Evolutionary conservation across 2,797 vertebrate genomes (phyloP).

Genomic region (Botia kubotai): DNA sequence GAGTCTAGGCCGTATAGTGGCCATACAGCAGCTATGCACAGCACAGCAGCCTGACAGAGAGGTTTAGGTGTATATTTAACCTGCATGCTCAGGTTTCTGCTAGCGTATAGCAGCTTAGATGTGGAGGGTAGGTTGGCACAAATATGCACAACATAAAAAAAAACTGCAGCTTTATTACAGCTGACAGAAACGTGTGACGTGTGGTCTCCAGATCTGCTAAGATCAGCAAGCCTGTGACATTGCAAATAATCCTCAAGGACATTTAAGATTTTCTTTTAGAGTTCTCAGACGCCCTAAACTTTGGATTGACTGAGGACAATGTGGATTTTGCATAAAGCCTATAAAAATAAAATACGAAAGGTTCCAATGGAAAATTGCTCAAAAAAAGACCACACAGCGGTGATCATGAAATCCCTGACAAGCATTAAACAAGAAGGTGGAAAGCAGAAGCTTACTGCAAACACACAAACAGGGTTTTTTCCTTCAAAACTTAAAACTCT

Average conservation of each 20-base stretch:
- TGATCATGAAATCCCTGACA: neutral
- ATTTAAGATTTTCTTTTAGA: neutral
- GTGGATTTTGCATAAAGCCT: neutral
- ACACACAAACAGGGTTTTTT: neutral
- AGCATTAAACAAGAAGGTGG: neutral
- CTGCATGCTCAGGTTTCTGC: conserved; percentile 76
- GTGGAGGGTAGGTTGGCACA: conserved; percentile 21
- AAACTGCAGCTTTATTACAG: neutral
- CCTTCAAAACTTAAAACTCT: neutral
- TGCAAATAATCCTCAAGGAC: conserved; percentile 7
- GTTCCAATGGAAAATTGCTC: no score
- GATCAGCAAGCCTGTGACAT: conserved; percentile 13
- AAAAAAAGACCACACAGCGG: neutral
- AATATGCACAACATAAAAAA: neutral
- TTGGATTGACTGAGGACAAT: neutral
- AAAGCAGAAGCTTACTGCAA: neutral
- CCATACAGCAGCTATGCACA: neutral
- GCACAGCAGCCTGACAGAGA: conserved; percentile 14
- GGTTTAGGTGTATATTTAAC: conserved; percentile 72
- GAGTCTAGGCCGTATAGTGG: neutral
- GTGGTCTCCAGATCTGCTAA: conserved; percentile 26
- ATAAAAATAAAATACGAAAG: neutral
- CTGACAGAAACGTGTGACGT: conserved; percentile 8
- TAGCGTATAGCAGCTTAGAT: conserved; percentile 41
- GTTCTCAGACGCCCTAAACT: neutral